Conservation (phyloP, 2,113 vertebrate genomes). For the Cochlearius cochlearius region DNA sequence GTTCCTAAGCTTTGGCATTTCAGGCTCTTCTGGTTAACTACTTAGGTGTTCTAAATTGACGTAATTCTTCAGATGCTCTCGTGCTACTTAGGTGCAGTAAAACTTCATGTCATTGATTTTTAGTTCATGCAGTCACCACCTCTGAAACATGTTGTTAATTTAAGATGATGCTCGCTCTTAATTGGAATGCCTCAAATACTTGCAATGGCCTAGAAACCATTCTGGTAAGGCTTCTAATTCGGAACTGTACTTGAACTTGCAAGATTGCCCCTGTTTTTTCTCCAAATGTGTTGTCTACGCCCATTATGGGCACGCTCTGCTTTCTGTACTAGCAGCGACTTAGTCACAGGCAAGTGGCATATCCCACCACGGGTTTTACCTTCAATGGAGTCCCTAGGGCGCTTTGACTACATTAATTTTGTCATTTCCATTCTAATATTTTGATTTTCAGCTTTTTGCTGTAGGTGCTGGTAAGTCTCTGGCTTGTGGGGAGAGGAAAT, state of each 20-base stretch:
- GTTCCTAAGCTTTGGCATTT: not conserved
- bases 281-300: fast-evolving
- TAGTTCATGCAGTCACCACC: not conserved
- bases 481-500: not conserved
- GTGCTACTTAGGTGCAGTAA: not conserved
- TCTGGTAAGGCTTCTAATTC: not conserved
- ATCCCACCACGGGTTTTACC: not conserved
- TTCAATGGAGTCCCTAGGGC: not conserved
- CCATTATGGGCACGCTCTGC: not conserved
- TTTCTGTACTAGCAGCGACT: not conserved
- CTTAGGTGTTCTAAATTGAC: not conserved
- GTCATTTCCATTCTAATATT: not conserved
- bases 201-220: not conserved
- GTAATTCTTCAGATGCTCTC: not conserved
- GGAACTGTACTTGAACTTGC: not conserved
- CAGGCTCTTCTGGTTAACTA: not conserved
- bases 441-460: not conserved
- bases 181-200: not conserved
- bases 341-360: not conserved
- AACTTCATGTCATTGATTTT: not conserved
- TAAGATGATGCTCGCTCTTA: not conserved
- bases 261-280: not conserved
- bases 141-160: not conserved
- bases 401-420: not conserved
- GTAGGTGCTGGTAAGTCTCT: not conserved